A percentile compares a stretch with the other conserved stretches of the same genome.
These are phyloP conservation scores for Acipenser oxyrinchus DNA, from an alignment of 2,797 vertebrate species.

Conservation along the genomic window DNA sequence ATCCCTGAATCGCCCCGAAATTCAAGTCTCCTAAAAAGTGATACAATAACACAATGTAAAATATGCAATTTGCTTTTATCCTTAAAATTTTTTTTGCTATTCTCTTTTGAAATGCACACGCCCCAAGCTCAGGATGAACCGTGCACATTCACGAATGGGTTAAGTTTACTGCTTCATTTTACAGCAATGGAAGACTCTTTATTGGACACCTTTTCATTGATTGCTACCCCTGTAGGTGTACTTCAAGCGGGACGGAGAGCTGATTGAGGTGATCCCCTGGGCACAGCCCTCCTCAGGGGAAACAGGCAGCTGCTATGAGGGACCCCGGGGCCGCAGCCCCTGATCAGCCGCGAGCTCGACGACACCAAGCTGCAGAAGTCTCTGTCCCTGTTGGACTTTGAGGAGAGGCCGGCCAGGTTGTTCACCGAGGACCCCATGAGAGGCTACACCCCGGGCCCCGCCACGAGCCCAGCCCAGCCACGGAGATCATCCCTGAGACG, in stretches of 20 bases:
- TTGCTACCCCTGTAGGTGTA: slow-evolving; percentile 62
- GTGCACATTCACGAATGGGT: too few relatives aligned
- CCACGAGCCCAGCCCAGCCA: slow-evolving; percentile 40
- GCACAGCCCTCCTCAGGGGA: slow-evolving; percentile 40
- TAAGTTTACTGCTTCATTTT: too few relatives aligned
- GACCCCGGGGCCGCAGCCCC: slow-evolving; percentile 45
- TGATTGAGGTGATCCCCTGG: slow-evolving; percentile 68
- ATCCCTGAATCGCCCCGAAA: too few relatives aligned
- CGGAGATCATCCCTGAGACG: slow-evolving; percentile 74
- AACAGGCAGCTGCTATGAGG: slow-evolving; percentile 29
- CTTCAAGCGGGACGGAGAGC: slow-evolving; percentile 83
- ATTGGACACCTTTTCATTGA: neutral
- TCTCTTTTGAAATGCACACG: too few relatives aligned
- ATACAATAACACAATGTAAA: too few relatives aligned
- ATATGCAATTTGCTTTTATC: too few relatives aligned
- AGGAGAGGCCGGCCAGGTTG: slow-evolving; percentile 39
- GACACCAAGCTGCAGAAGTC: slow-evolving; percentile 80
- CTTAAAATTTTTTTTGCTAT: too few relatives aligned
- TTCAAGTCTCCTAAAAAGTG: too few relatives aligned
- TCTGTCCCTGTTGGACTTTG: slow-evolving; percentile 51
- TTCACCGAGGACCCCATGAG: slow-evolving; percentile 42
- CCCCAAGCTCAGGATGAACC: too few relatives aligned
- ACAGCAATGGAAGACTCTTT: too few relatives aligned
- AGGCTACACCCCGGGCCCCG: slow-evolving; percentile 35
- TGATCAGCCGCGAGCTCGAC: slow-evolving; percentile 69